Evolutionary conservation across 2,797 vertebrate genomes (phyloP), one percentile per base, ranked within the genome.

Genomic region (Galago senegalensis): DNA sequence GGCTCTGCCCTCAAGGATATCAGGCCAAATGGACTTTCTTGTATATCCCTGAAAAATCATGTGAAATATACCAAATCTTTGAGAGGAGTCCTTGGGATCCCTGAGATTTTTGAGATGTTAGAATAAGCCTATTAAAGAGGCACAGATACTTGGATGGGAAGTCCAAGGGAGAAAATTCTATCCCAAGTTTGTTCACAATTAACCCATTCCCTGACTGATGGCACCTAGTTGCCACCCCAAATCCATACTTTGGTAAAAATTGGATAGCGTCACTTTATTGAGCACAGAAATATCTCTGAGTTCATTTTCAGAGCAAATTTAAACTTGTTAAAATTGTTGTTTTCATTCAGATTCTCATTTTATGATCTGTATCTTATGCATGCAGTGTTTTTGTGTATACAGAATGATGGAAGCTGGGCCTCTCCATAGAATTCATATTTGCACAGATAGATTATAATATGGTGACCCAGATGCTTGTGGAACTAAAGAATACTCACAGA

Each of bases 241-340:
- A 25, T 63, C 43, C 3, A 94, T 40, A 43, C 31, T 53, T 76
- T 6, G 40, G 31, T 37, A 31, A 43, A 61, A 70, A 85, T 90
- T 37, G 83, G 58, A 76, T 63, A 43, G 61, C 8, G 69, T 63
- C 34, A 77, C 20, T 70, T 86, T 81, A 61, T 63, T 60, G 46
- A 58, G 23, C 56, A 61, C 14, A 83, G 20, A 87, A 89, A 90
- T 23, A 67, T 18, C 63, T 61, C 80, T 37, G n/a, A 93, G 60
- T 89, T 94, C 63, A 76, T 87, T 87, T 95, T 82, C 58, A 70
- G 75, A 90, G 46, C 25, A 86, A 67, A 67, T 79, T 82, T 37
- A 77, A 82, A 77, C 76, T 67, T 27, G 92, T 53, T 86, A 89
- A 87, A 61, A 89, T 76, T 60, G 37, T n/a, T 84, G 61, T 90